Percentiles rank a stretch among this genome's conserved stretches.
Evolutionary conservation across 2,888 invertebrate genomes (phyloP).

Genomic region (Phytoseiulus persimilis): DNA sequence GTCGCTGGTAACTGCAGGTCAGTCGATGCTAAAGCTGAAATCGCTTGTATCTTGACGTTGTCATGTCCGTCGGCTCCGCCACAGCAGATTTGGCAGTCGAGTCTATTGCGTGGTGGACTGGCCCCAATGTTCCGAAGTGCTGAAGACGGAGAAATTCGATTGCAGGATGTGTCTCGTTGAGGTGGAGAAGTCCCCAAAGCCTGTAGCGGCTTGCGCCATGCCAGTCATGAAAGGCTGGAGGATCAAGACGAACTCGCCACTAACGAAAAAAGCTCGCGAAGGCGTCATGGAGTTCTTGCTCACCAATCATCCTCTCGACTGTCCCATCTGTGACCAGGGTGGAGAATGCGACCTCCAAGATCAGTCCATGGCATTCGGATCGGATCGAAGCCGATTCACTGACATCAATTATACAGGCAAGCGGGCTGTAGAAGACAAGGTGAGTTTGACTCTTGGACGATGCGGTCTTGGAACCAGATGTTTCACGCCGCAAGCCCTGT

Average conservation of each 20-base stretch:
- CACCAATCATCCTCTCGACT: conserved; percentile 96
- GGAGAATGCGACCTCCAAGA: conserved; percentile 71
- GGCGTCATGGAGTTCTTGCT: conserved; percentile 97
- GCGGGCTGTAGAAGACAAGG: conserved; percentile 94
- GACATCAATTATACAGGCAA: conserved; percentile 86
- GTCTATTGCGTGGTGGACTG: no score
- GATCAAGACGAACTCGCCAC: conserved; percentile 90
- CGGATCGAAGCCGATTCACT: conserved; percentile 78
- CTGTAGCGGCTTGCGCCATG: conserved; percentile 98
- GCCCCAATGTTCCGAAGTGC: no score
- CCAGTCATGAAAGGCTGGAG: conserved; percentile 99
- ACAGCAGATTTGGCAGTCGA: no score
- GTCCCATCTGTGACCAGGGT: conserved; percentile 96
- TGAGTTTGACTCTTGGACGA: not conserved
- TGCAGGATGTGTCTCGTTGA: conserved; percentile 99
- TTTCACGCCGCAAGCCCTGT: no score
- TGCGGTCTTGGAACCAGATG: no score
- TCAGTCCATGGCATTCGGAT: conserved; percentile 97
- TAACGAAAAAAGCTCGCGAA: conserved; percentile 69
- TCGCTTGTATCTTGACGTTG: not conserved
- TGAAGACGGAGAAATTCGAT: not conserved
- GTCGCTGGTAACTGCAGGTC: conserved; percentile 75
- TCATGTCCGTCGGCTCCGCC: no score
- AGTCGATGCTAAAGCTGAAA: not conserved
- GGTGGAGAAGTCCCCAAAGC: conserved; percentile 95